phyloP scores from a whole-genome alignment of 2,797 vertebrate species.

The Perdix hodgsoniae region DNA sequence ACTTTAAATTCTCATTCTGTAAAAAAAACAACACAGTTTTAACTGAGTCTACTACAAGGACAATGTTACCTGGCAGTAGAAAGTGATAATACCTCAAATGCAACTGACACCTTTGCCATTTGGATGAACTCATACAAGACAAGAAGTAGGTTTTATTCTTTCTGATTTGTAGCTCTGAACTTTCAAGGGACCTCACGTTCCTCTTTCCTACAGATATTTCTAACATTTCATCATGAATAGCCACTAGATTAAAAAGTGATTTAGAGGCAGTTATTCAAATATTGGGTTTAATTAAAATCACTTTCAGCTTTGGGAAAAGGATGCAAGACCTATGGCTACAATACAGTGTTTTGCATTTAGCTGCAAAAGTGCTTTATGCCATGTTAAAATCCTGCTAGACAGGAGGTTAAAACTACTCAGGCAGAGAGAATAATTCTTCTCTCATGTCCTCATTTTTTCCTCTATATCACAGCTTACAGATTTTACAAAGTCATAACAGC shows the following conservation, averaged over 20 bases:
- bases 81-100: background rate
- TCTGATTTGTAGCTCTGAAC: background rate
- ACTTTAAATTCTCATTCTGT: background rate
- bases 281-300: background rate
- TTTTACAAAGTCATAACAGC: background rate
- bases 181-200: background rate
- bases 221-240: background rate
- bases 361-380: background rate
- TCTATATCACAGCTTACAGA: too few relatives aligned
- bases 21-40: background rate
- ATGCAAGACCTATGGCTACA: background rate
- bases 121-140: background rate
- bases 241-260: background rate
- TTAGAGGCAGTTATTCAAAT: background rate
- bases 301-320: background rate
- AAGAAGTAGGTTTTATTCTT: background rate
- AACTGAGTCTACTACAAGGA: fast-evolving
- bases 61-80: background rate
- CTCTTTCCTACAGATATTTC: background rate
- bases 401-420: background rate
- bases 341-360: background rate
- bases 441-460: background rate
- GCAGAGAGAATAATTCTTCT: background rate
- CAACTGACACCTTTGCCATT: background rate
- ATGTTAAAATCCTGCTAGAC: background rate